Evolutionary conservation across 2,797 vertebrate species (phyloP), one percentile per base, ranked within the genome.

Genomic region (Cossypha niveicapilla): DNA sequence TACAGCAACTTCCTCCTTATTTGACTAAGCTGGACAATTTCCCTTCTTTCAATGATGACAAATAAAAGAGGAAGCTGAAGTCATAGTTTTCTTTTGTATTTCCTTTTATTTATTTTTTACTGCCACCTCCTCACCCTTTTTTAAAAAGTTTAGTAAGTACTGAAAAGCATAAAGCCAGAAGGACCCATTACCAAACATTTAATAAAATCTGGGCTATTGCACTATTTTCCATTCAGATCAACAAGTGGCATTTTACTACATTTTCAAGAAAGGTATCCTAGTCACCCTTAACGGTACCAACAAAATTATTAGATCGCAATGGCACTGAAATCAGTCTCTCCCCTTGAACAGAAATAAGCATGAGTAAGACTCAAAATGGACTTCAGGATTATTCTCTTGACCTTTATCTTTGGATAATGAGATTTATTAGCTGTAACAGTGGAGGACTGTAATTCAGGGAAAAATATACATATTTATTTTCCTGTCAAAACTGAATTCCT

Each of bases 371-470:
- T 92, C 56, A 83, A 60, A 89, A 18, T 28, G 48, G 62, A 93
- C 62, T 70, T 68, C 3, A 85, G 77, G 74, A 90, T 93, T 91
- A 86, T 78, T 93, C 63, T 92, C 63, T 63, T 94, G 71, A 84
- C 86, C 83, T 90, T 94, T 90, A 85, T 73, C 60, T 87, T 88
- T 82, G 83, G 93, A 95, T 92, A 85, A 95, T 76, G 45, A 92
- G 92, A 94, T 87, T 95, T 94, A 92, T 90, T 94, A 94, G 61
- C 86, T 74, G 73, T 82, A 94, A 93, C 63, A 88, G 68, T 13
- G 39, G 58, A 79, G 11, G 28, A 37, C 61, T 78, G 18, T 28
- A 90, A 85, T 93, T 90, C 80, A 71, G 45, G 17, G 54, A 79
- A 63, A 71, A 24, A 78, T 27, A 79, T 3, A 85, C 0, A 7